Evolutionary conservation across 1,140 invertebrate genomes (phyloP), one percentile per base, ranked within the genome.

Genomic region (Drosophila arawakana): DNA sequence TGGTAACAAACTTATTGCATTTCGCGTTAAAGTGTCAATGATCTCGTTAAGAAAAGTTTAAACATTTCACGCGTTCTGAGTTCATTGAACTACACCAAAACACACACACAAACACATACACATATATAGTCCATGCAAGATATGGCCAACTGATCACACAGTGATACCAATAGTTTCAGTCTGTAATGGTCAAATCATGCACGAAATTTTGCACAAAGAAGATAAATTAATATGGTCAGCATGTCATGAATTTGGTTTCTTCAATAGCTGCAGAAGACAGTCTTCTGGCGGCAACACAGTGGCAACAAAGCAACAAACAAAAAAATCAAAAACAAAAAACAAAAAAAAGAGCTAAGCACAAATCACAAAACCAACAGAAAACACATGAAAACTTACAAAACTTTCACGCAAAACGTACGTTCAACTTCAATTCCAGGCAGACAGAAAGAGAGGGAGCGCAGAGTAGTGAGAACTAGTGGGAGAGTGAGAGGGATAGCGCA

Each of bases 201-300:
- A 91, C 76, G 81, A 89, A 86, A 71, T 91, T 88, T 83, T 91
- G 84, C 89, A 85, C 76, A 91, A 84, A 80, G 89, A 91, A 91
- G 84, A 89, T 91, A 89, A 89, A 89, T 91, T 91, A 91, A 91
- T 91, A 91, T 91, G 89, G 89, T 91, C 89, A 91, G 89, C 89
- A 85, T 91, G 81, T 91, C 89, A 91, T 91, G 89, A 89, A 91
- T 91, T 88, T 73, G 89, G 78, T 91, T 91, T 91, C 81, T 89
- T 91, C 76, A 60, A 61, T 79, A 59, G 78, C 78, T 85, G 78
- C 81, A 70, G 25, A 30, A 30, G 25, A 30, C 25, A 5, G 25
- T 30, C 62, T 74, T 65, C 66, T 67, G 66, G 9, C 59, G 21
- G 7, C 34, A n/a, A 11, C 34, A 15, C 57, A 30, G 35, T 49